Evolutionary conservation across 2,113 vertebrate species (phyloP), one percentile per base, ranked within the genome.

Genomic region (Gadus macrocephalus): DNA sequence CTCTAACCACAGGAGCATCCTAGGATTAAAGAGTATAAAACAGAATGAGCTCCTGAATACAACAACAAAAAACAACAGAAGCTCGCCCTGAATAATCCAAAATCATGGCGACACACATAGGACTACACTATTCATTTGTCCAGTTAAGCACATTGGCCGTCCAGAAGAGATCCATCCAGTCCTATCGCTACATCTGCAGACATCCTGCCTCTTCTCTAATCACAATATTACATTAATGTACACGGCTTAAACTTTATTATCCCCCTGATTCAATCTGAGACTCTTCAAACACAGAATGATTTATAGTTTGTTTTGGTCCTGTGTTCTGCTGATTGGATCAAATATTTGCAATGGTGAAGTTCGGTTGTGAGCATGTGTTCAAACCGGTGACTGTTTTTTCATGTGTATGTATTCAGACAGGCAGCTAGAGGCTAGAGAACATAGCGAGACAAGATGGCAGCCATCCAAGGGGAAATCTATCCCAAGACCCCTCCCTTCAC

Each of bases 301-400:
- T 4, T 70, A 62, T 69, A 59, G 82, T 78, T 72, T 53, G 19
- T 53, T 49, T 68, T 64, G 59, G 75, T 75, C 53, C 74, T 25
- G 25, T 77, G 66, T 66, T 72, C 58, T 49, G 20, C 59, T 49
- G 20, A 25, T 38, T 58, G 5, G n/a, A 67, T 64, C 5, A 16
- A 42, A 16, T 62, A 20, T 64, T 20, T 58, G 64, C 73, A 67
- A 49, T 69, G 28, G 66, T 42, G 60, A 70, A 74, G 77, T 0
- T 62, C 64, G 71, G 77, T 0, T n/a, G 61, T 0, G 5, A 79
- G 67, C 76, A 78, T 84, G 80, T 80, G 81, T 74, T 78, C 67
- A 74, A 83, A 85, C 85, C 79, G 83, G 78, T 89, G 90, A 89
- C 84, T 80, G 75, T 38, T 85, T 0, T 11, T 72, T 65, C 67